These are phyloP conservation scores for Rhombomys opimus DNA, from an alignment of 2,113 vertebrate species.

Conservation along the genomic window DNA sequence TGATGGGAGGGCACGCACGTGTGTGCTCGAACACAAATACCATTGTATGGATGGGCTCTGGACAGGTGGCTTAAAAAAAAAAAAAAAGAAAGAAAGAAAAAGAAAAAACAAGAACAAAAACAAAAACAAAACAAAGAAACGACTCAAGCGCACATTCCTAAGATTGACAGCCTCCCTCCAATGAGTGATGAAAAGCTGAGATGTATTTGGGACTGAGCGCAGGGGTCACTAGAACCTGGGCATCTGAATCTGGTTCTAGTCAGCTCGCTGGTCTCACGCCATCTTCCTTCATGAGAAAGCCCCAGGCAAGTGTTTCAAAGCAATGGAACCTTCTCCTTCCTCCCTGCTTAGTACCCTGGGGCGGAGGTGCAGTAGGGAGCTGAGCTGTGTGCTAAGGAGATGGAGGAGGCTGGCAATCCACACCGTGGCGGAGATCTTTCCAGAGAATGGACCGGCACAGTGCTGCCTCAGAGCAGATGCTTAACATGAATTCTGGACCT, in stretches of 20 bases:
- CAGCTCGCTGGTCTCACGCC: background rate
- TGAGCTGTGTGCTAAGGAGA: background rate
- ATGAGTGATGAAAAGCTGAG: background rate
- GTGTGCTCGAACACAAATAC: too few species aligned
- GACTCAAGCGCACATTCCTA: background rate
- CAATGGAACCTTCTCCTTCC: background rate
- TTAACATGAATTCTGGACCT: background rate
- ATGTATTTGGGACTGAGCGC: background rate
- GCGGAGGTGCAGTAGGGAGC: background rate
- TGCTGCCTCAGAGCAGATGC: background rate
- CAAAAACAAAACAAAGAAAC: background rate
- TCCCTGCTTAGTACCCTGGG: background rate
- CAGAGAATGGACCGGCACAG: background rate
- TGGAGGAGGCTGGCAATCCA: fast-evolving
- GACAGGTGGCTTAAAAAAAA: slow-evolving; percentile 60
- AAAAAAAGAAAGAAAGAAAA: background rate
- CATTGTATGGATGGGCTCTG: background rate
- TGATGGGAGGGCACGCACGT: background rate
- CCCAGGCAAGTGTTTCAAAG: background rate
- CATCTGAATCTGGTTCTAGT: background rate
- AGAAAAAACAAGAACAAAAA: background rate
- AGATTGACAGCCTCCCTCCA: background rate
- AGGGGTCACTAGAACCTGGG: background rate
- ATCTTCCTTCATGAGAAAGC: background rate
- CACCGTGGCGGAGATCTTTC: background rate